phyloP scores from a whole-genome alignment of 2,888 invertebrate genomes.

The Willowsia nigromaculata region DNA sequence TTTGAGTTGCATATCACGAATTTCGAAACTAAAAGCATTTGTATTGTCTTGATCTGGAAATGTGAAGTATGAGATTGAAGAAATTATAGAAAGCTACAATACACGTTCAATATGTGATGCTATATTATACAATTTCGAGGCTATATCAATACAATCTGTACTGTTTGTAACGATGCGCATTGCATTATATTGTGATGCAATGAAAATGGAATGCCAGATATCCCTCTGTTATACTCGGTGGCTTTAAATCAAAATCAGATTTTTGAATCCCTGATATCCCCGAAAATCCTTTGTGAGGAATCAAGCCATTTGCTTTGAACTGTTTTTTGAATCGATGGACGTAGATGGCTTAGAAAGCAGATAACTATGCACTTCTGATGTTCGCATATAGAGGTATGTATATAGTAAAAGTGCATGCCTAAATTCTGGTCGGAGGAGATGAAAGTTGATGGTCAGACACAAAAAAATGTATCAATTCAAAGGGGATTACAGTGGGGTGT shows the following conservation, averaged over 20 bases:
- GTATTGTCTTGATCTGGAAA: constrained; percentile 3
- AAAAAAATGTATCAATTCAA: constrained; percentile 19
- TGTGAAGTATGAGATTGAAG: neutral
- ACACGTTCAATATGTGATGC: neutral
- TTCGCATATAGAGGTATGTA: neutral
- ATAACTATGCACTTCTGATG: neutral
- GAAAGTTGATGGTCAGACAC: constrained; percentile 18
- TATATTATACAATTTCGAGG: neutral
- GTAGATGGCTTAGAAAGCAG: neutral
- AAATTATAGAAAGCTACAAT: neutral
- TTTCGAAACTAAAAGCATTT: neutral
- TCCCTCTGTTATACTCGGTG: constrained; percentile 42
- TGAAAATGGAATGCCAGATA: constrained; percentile 33
- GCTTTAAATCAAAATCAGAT: constrained; percentile 60
- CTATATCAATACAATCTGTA: neutral
- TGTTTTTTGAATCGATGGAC: neutral
- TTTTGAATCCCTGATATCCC: constrained; percentile 18
- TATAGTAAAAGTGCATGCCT: neutral
- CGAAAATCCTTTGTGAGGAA: neutral
- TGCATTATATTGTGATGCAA: constrained; percentile 34
- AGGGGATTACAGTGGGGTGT: neutral
- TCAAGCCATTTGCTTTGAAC: neutral
- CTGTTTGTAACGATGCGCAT: neutral
- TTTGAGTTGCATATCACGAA: constrained; percentile 45
- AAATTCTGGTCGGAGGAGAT: neutral